Conservation (phyloP, 2,797 vertebrate genomes). For the Carduelis carduelis region DNA sequence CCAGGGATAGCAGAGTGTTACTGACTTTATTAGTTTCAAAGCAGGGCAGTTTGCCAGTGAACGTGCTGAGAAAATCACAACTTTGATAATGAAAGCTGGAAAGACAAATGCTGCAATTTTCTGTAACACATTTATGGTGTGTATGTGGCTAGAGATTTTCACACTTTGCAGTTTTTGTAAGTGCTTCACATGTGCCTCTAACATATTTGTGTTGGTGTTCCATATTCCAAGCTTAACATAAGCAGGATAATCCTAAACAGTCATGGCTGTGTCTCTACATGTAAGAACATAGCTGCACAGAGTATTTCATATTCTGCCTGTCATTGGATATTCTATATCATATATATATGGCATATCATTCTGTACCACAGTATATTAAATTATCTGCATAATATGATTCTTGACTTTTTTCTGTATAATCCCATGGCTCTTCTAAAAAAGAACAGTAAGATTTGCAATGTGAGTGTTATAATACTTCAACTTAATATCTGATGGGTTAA, state of each 20-base stretch:
- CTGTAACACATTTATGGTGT: not conserved
- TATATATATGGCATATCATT: not conserved
- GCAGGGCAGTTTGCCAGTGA: constrained; percentile 2
- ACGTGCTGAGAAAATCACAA: constrained; percentile 40
- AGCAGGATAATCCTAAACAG: not conserved
- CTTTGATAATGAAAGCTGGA: constrained; percentile 16
- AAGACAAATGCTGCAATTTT: constrained; percentile 38
- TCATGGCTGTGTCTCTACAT: not conserved
- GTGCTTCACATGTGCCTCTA: not conserved
- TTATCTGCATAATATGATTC: not conserved
- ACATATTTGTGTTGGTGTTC: not conserved
- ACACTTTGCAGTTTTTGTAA: not conserved
- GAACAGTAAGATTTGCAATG: not conserved
- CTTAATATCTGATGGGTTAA: not conserved
- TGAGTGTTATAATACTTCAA: not conserved
- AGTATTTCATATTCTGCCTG: not conserved
- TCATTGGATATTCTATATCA: not conserved
- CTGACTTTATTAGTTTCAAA: constrained; percentile 24
- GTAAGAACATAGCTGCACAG: not conserved
- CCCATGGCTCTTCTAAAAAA: accelerated
- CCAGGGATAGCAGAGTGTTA: not conserved
- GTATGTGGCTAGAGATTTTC: not conserved
- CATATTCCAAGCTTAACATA: not conserved
- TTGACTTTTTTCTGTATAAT: not conserved
- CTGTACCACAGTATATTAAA: not conserved